A percentile compares a stretch with the other conserved stretches of the same genome.
phyloP scores from a whole-genome alignment of 2,113 vertebrate genomes.

The Actenoides lindsayi region DNA sequence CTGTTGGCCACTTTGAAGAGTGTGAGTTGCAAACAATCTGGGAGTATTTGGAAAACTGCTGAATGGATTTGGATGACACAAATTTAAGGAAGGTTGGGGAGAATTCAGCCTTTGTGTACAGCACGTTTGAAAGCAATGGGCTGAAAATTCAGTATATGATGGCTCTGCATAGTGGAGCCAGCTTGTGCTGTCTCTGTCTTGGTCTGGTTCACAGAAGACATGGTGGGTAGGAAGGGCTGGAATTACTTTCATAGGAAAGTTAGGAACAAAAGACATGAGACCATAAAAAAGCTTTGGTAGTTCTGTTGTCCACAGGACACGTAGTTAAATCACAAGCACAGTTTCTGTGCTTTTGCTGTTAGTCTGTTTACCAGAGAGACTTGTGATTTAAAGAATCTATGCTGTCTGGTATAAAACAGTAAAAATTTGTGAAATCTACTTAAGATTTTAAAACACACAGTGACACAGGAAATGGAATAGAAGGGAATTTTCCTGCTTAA shows the following conservation, averaged over 20 bases:
- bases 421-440: neutral
- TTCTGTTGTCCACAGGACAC: neutral
- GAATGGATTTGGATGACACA: neutral
- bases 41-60: neutral
- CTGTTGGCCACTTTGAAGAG: neutral
- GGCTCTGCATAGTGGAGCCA: neutral
- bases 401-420: neutral
- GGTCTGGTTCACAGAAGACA: neutral
- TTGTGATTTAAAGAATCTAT: neutral
- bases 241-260: neutral
- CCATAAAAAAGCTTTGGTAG: neutral
- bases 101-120: neutral
- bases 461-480: neutral
- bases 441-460: neutral
- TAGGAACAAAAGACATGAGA: neutral
- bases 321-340: neutral
- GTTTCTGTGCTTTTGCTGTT: neutral
- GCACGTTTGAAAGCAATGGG: rapidly evolving
- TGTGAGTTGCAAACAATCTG: neutral
- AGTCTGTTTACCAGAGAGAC: neutral
- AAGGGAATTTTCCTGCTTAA: neutral
- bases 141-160: neutral
- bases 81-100: neutral
- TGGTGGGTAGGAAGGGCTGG: neutral
- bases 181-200: neutral